Base-by-base conservation (phyloP, 2,113 vertebrate species). In the Salvelinus fontinalis region DNA sequence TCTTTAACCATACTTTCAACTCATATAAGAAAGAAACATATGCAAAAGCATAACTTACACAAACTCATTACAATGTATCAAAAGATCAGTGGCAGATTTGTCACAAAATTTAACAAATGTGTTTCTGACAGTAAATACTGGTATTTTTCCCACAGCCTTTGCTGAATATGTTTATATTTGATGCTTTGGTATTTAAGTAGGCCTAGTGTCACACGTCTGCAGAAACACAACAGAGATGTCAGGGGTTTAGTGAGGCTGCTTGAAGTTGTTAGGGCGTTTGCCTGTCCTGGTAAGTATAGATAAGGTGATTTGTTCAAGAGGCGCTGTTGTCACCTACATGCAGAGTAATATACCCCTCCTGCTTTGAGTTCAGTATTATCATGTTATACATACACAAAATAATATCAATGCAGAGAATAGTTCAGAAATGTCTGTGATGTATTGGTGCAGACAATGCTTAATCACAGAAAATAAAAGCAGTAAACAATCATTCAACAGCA, bases 231-330 rank as follows among this genome's bases (percentile, higher is more conserved):
- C 24, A 44, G 6, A 16, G 2, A 1, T 48, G 5, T 62, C 6
- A 16, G n/a, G 20, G 16, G 24, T 16, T 13, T n/a, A 14, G 34
- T 18, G 39, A 44, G 9, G 39, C 9, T 44, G 39, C 31, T 31
- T 34, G 29, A 20, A 20, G 27, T 34, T 68, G 16, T n/a, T 68
- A 29, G 29, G 8, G 73, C 48, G 39, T 76, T 65, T 78, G 67
- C 54, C 71, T 57, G n/a, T 69, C 74, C 76, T 78, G 65, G 66
- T 59, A 13, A 68, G 67, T 57, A 67, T 34, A 80, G 29, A 72
- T 77, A 77, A 71, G 69, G n/a, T 68, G 75, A 70, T 71, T 14
- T 65, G 51, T 57, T 14, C 57, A 49, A 29, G 51, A 54, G 51
- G 51, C 51, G 1, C 51, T 54, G 51, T 54, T 54, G 3, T 54